A percentile compares a stretch with the other conserved stretches of the same genome.
These are phyloP conservation scores for Propithecus deckenii DNA, from an alignment of 2,797 vertebrate genomes.

Conservation along the genomic window DNA sequence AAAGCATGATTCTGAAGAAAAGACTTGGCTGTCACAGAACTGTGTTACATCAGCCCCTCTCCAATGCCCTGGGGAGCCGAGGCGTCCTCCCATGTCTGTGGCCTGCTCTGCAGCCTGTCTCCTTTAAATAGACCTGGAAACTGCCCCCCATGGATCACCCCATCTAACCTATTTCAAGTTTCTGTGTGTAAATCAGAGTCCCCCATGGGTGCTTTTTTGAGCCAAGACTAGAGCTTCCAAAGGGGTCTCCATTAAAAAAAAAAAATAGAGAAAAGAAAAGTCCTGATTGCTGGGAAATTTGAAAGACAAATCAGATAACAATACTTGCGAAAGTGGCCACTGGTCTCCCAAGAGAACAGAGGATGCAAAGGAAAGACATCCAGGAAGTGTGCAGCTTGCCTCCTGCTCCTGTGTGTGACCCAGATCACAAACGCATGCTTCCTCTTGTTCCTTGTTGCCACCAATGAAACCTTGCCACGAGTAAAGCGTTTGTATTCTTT, in stretches of 20 bases:
- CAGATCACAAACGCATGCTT: fast-evolving
- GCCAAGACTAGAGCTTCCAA: neutral
- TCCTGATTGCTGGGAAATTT: neutral
- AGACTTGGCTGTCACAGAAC: neutral
- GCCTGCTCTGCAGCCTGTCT: neutral
- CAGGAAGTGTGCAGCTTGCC: neutral
- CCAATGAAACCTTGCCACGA: neutral
- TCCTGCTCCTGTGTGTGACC: neutral
- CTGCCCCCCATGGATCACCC: neutral
- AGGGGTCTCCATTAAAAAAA: neutral
- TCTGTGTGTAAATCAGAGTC: conserved; percentile 40
- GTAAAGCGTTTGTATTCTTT: conserved; percentile 50
- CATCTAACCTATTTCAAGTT: neutral
- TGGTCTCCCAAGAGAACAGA: neutral
- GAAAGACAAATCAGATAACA: neutral
- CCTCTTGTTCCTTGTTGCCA: neutral
- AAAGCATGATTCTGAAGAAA: conserved; percentile 47
- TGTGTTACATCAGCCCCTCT: neutral
- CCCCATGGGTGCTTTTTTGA: neutral
- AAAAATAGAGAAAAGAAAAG: neutral
- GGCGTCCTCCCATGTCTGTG: neutral
- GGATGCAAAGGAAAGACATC: conserved; percentile 9
- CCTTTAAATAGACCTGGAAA: conserved; percentile 15
- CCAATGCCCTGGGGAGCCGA: fast-evolving
- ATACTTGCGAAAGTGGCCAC: neutral